These are phyloP conservation scores for Calephelis perditalis DNA, from an alignment of 2,888 invertebrate species.

Conservation along the genomic window DNA sequence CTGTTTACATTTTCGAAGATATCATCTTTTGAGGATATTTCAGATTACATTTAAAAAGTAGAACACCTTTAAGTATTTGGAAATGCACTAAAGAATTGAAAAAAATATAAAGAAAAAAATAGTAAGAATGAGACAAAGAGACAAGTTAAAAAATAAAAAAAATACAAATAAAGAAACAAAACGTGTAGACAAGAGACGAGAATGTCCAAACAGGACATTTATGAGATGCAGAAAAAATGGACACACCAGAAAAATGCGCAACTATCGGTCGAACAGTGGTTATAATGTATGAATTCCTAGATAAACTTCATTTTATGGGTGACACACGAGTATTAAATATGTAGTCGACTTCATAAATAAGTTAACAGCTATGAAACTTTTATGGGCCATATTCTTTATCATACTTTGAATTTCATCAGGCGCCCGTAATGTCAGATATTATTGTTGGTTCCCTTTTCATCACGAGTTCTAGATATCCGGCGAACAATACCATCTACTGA, in stretches of 20 bases:
- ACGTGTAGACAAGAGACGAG: not conserved
- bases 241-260: not conserved
- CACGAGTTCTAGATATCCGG: constrained; percentile 16
- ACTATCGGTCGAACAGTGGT: not conserved
- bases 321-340: constrained; percentile 58
- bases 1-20: too few species aligned
- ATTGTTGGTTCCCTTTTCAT: constrained; percentile 37
- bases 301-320: constrained; percentile 32
- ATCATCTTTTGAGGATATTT: too few species aligned
- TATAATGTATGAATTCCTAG: constrained; percentile 14
- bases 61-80: too few species aligned
- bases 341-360: constrained; percentile 69
- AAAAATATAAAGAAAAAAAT: not conserved
- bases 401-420: constrained; percentile 71
- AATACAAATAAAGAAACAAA: not conserved
- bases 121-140: not conserved
- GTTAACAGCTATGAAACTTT: constrained; percentile 72
- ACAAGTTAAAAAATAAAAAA: not conserved
- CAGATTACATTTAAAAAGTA: too few species aligned
- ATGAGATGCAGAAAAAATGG: not conserved
- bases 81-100: too few species aligned
- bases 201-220: not conserved
- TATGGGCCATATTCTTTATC: constrained; percentile 70
- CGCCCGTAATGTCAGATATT: constrained; percentile 55
- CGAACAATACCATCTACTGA: constrained; percentile 5